Percentiles rank a stretch among this genome's conserved stretches.
Evolutionary conservation across 2,797 vertebrate species (phyloP).

Genomic region (Oryzias sinensis): DNA sequence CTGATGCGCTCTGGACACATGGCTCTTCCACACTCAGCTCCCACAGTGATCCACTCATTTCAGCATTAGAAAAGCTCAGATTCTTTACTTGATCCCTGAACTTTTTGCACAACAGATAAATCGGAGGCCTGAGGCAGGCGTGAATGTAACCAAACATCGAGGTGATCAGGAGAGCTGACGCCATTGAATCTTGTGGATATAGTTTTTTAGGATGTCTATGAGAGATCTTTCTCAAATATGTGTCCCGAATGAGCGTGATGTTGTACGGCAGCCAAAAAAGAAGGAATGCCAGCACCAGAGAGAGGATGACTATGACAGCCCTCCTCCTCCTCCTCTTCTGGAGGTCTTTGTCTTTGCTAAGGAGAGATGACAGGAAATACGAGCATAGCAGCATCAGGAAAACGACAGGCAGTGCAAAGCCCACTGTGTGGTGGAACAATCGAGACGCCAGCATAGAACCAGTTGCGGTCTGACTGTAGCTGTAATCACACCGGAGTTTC

Average conservation of each 20-base stretch:
- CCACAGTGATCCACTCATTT: constrained; percentile 53
- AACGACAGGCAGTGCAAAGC: constrained; percentile 81
- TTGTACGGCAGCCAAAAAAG: constrained; percentile 87
- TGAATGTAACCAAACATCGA: constrained; percentile 57
- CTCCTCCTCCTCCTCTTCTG: constrained; percentile 22
- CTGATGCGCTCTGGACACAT: constrained; percentile 8
- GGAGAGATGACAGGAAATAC: constrained; percentile 62
- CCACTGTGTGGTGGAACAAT: constrained; percentile 80
- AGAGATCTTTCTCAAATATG: constrained; percentile 47
- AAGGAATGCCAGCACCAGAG: constrained; percentile 76
- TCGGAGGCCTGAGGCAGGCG: constrained; percentile 65
- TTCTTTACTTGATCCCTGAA: constrained; percentile 45
- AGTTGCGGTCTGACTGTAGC: constrained; percentile 55
- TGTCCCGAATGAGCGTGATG: constrained; percentile 73
- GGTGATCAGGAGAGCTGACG: constrained; percentile 40
- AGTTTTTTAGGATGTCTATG: accelerated
- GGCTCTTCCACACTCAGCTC: constrained; percentile 36
- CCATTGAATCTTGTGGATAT: constrained; percentile 6
- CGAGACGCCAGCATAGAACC: constrained; percentile 68
- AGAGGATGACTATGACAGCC: constrained; percentile 70
- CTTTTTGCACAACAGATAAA: constrained; percentile 61
- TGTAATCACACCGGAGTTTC: constrained; percentile 51
- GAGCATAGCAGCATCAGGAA: constrained; percentile 75
- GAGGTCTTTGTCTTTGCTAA: neutral
- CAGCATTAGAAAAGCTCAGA: constrained; percentile 12